Percentiles rank a stretch among this genome's conserved stretches.
These are phyloP conservation scores for Misgurnus mizolepis DNA, from an alignment of 2,113 vertebrate genomes.

Conservation along the genomic window DNA sequence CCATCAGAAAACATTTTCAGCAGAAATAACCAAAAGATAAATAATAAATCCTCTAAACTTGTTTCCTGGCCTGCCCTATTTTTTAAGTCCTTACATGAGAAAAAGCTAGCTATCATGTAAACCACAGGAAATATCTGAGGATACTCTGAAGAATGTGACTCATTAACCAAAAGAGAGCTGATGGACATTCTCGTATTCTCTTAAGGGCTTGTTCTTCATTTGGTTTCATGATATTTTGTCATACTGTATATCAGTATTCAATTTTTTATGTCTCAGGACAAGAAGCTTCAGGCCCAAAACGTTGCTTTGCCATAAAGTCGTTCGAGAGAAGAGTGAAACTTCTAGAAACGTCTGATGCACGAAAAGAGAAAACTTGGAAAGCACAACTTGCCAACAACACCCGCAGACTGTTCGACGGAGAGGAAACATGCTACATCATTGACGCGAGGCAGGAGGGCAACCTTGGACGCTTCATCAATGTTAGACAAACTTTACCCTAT, in stretches of 20 bases:
- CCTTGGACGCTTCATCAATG: slow-evolving; percentile 85
- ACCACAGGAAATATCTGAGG: not conserved
- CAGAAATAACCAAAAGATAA: too few relatives aligned
- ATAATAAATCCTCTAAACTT: not conserved
- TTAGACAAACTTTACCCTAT: slow-evolving; percentile 58
- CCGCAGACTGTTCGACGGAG: slow-evolving; percentile 80
- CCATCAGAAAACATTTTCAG: too few relatives aligned
- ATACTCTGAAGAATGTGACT: slow-evolving; percentile 1
- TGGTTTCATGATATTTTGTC: not conserved
- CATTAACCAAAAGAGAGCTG: slow-evolving; percentile 18
- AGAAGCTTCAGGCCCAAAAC: slow-evolving; percentile 71
- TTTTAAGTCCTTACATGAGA: not conserved
- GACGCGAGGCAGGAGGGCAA: slow-evolving; percentile 86
- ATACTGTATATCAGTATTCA: not conserved
- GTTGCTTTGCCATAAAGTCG: slow-evolving; percentile 83
- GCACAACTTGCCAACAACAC: slow-evolving; percentile 54
- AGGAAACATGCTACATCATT: slow-evolving; percentile 86
- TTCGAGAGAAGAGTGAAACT: slow-evolving; percentile 81
- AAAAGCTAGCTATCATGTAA: not conserved
- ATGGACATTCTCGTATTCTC: not conserved
- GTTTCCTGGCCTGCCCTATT: not conserved
- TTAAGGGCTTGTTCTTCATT: not conserved
- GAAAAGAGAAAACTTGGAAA: slow-evolving; percentile 49
- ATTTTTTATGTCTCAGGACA: slow-evolving; percentile 54
- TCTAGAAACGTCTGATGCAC: slow-evolving; percentile 57